Evolutionary conservation across 2,888 invertebrate genomes (phyloP), one percentile per base, ranked within the genome.

Genomic region (Lamproptera curius): DNA sequence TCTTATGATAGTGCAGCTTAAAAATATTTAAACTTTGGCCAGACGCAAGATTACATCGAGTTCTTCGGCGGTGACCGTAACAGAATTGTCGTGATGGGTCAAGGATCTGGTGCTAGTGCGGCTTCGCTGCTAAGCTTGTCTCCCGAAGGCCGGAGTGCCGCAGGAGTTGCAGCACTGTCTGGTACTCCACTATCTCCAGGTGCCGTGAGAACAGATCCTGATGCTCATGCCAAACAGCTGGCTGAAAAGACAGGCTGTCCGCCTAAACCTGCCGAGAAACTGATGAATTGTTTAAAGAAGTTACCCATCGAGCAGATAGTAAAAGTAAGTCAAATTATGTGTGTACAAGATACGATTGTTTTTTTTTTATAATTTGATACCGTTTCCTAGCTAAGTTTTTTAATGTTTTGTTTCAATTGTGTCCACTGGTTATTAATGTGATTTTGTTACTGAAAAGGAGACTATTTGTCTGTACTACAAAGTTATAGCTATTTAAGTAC

Each of bases 31-130:
- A n/a, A n/a, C n/a, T n/a, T n/a, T n/a, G n/a, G n/a, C n/a, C 42
- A 87, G 87, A 72, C 90, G 13, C 81, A 76, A 44, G 92, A 93
- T 54, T 93, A 95, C 64, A 93, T 95, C 26, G 88, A 90, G 48
- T 92, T 92, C 65, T 95, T 95, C 61, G 94, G 94, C 0, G 95
- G 95, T 2, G 91, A 95, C 73, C 91, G 92, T 0, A 88, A 90
- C 15, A 89, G 90, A 56, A 89, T 95, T n/a, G 89, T 92, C 20
- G 89, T 92, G 0, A 92, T 93, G 81, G 95, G 95, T 0, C 95
- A 95, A 65, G 94, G 94, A 1, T 92, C 92, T 0, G 95, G 95
- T 0, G 94, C 92, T 0, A 92, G 93, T 55, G 91, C 92, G 44
- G 94, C 94, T 1, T 89, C 93, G 20, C 88, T 93, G 50, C 67